These are phyloP conservation scores for Lepidurus packardi DNA, from an alignment of 1,140 invertebrate genomes.

Conservation along the genomic window DNA sequence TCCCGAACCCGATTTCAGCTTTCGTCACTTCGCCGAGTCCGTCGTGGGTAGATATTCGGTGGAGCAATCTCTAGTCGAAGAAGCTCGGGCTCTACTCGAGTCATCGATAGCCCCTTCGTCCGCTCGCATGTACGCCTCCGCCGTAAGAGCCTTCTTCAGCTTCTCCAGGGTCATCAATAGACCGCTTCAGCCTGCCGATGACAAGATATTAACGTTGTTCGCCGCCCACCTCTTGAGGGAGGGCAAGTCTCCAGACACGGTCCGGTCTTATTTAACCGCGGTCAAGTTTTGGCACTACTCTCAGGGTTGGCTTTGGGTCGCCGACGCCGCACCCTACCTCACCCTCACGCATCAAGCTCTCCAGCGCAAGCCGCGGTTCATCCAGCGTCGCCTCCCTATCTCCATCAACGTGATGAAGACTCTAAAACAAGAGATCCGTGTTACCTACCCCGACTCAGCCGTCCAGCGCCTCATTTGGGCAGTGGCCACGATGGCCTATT, in stretches of 20 bases:
- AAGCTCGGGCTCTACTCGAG: neutral
- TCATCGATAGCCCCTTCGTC: neutral
- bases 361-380: neutral
- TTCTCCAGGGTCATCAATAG: neutral
- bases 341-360: neutral
- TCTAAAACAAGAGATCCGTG: neutral
- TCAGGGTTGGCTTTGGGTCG: neutral
- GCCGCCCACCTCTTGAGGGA: neutral
- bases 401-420: neutral
- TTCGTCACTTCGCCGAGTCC: neutral
- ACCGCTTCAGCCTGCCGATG: neutral
- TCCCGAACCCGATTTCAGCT: neutral
- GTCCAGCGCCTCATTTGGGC: neutral
- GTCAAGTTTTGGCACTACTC: neutral
- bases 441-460: neutral
- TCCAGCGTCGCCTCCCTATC: neutral
- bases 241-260: neutral
- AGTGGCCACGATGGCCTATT: neutral
- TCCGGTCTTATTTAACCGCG: neutral
- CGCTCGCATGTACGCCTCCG: neutral
- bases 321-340: neutral
- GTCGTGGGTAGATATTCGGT: neutral
- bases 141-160: neutral
- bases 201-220: neutral
- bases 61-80: neutral